Base-by-base conservation (phyloP, 2,888 invertebrate genomes). In the Epinotia ramella region DNA sequence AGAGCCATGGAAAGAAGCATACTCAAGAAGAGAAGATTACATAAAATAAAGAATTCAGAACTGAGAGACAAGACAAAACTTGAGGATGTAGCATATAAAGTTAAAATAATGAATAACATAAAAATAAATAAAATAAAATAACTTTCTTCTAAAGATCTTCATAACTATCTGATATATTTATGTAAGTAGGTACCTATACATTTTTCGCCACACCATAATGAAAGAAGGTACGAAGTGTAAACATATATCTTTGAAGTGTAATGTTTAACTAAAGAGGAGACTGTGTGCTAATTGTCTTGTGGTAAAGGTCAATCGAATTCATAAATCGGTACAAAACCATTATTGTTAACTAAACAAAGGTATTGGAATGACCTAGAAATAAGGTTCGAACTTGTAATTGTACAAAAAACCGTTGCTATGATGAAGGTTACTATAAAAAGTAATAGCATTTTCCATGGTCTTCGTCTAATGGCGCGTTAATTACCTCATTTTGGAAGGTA, bases 401-500 rank as follows among this genome's bases (percentile, higher is more conserved):
- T 11, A 28, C 4, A 18, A 18, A 63, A 62, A 40, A 0, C 11
- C 5, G 0, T 18, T n/a, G 12, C 12, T 5, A 40, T 40, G 11
- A 40, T 1, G 7, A 49, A 59, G 11, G 44, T 44, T 44, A 9
- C 11, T 49, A 46, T 24, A 13, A 33, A 53, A 63, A 64, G 9
- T 64, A 64, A 57, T 53, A 40, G 59, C 63, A 59, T 53, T 12
- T 53, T 53, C 40, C 49, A 73, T 65, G 46, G 49, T 28, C 18
- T 2, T 59, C 33, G 33, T 40, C 18, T 9, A 9, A 40, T 53
- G n/a, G 9, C 44, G 20, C 53, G 7, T 40, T 40, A 56, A 69
- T 28, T 76, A 91, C 93, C 91, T 88, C 91, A 88, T 88, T 78
- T 77, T 84, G 80, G 75, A 80, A 83, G 71, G 68, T 79, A 77